Conservation (phyloP, 2,797 vertebrate species). For the Rallus crepitans region DNA sequence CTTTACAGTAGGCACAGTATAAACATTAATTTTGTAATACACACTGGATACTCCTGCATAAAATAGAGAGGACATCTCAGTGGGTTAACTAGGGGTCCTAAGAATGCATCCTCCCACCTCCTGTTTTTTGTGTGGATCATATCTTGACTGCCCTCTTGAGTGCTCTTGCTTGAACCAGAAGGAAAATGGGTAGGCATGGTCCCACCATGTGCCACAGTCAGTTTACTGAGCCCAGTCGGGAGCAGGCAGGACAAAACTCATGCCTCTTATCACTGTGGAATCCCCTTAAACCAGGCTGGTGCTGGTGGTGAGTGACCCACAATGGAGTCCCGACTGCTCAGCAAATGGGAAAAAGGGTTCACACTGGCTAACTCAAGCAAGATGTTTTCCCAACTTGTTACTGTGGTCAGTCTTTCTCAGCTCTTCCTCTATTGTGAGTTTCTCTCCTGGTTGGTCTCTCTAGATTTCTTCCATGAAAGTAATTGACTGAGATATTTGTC, state of each 20-base stretch:
- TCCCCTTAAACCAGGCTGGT: neutral
- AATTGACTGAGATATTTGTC: neutral
- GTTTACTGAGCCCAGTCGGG: neutral
- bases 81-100: neutral
- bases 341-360: neutral
- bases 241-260: neutral
- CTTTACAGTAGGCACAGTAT: neutral
- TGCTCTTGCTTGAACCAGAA: neutral
- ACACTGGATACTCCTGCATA: neutral
- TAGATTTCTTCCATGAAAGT: neutral
- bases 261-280: neutral
- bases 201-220: too few species aligned
- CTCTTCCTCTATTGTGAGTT: neutral
- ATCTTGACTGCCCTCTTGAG: neutral
- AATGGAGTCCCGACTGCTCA: fast-evolving
- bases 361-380: neutral
- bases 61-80: neutral
- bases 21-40: neutral
- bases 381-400: neutral
- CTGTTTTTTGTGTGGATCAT: neutral
- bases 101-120: neutral
- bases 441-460: neutral
- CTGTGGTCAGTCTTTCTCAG: neutral
- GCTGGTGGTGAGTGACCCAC: neutral
- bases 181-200: neutral